Percentiles rank a stretch among this genome's conserved stretches.
Evolutionary conservation across 2,888 invertebrate genomes (phyloP).

Genomic region (Heliconius erato): DNA sequence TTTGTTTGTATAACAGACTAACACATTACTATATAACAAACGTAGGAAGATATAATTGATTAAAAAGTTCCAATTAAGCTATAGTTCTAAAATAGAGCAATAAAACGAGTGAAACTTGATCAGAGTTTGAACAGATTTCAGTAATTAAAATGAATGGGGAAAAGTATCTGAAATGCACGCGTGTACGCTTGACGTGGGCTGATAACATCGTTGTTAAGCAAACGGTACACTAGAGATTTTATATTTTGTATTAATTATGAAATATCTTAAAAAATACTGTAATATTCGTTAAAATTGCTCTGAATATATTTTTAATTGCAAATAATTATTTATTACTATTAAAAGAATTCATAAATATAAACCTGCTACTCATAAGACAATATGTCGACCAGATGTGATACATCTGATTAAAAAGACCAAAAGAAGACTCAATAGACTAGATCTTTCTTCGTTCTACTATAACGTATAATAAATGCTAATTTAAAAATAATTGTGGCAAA

Average conservation of each 20-base stretch:
- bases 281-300: not conserved
- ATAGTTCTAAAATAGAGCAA: constrained; percentile 38
- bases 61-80: constrained; percentile 7
- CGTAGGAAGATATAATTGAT: not conserved
- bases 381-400: not conserved
- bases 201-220: constrained; percentile 64
- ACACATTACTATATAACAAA: not conserved
- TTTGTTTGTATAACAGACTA: no score
- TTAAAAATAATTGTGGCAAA: constrained; percentile 4
- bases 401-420: not conserved
- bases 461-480: not conserved
- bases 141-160: constrained; percentile 61
- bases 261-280: not conserved
- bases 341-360: not conserved
- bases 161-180: constrained; percentile 57
- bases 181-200: constrained; percentile 66
- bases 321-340: not conserved
- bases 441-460: not conserved
- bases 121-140: constrained; percentile 48
- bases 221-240: constrained; percentile 47
- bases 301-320: not conserved
- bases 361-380: not conserved
- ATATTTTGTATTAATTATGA: constrained; percentile 8
- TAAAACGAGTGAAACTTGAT: constrained; percentile 52
- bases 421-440: not conserved